Evolutionary conservation across 2,888 invertebrate genomes (phyloP).

Genomic region (Sialis fuliginosa): DNA sequence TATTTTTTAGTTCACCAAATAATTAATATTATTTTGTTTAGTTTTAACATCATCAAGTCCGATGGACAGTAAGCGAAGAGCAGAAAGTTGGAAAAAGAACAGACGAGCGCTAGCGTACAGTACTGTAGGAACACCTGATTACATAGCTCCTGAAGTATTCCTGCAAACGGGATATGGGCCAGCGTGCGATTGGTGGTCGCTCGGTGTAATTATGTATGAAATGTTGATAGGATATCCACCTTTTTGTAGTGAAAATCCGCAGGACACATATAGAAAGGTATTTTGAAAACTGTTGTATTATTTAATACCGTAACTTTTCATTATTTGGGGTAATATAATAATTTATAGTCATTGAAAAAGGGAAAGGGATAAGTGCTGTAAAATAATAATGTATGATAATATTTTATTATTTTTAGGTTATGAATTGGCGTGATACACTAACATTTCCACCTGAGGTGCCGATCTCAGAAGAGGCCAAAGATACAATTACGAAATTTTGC

Average conservation of each 20-base stretch:
- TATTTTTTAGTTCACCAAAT: background rate
- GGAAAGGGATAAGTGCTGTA: no score
- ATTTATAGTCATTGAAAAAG: no score
- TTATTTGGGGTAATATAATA: no score
- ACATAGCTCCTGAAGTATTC: conserved; percentile 99
- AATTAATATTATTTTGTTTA: conserved; percentile 8
- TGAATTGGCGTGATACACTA: conserved; percentile 98
- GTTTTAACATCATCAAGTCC: conserved; percentile 43
- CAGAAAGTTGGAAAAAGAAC: conserved; percentile 99
- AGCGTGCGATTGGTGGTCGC: conserved; percentile 99
- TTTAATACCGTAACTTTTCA: no score
- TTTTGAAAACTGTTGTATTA: no score
- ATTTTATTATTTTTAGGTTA: conserved; percentile 19
- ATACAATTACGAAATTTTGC: conserved; percentile 90
- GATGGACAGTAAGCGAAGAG: conserved; percentile 95
- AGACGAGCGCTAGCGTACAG: conserved; percentile 87
- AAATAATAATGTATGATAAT: no score
- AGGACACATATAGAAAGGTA: conserved; percentile 92
- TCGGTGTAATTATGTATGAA: conserved; percentile 99
- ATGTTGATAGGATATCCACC: conserved; percentile 99
- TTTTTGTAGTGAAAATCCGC: conserved; percentile 97
- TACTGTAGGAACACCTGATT: conserved; percentile 96
- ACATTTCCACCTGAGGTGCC: conserved; percentile 99
- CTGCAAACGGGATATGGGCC: conserved; percentile 95
- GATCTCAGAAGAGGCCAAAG: conserved; percentile 93